Evolutionary conservation across 2,113 vertebrate species (phyloP).

Genomic region (Caranx ignobilis): DNA sequence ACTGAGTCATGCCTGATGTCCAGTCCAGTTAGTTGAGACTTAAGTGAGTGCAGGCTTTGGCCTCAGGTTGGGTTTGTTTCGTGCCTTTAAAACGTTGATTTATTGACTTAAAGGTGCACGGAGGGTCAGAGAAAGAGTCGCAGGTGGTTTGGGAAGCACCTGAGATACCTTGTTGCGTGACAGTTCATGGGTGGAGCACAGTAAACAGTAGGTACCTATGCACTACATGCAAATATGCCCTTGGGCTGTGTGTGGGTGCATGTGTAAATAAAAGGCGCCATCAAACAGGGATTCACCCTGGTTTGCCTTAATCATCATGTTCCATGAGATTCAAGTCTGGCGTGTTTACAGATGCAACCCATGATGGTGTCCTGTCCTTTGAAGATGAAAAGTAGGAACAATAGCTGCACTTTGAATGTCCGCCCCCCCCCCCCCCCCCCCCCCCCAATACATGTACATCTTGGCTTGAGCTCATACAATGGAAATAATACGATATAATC

Average conservation of each 20-base stretch:
- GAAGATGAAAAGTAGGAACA: neutral
- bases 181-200: conserved; percentile 53
- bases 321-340: neutral
- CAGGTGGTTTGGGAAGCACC: conserved; percentile 45
- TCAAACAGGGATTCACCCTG: conserved; percentile 7
- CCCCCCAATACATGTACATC: neutral
- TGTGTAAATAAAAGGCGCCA: conserved; percentile 41
- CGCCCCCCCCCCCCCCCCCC: too few relatives aligned
- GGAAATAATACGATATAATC: neutral
- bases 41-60: neutral
- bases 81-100: conserved; percentile 11
- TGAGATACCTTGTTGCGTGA: conserved; percentile 54
- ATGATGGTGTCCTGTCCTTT: neutral
- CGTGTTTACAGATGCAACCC: neutral
- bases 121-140: neutral
- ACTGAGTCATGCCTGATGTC: conserved; percentile 3
- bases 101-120: neutral
- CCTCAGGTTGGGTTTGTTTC: neutral
- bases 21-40: conserved; percentile 22
- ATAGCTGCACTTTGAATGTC: neutral
- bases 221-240: conserved; percentile 63
- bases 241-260: neutral
- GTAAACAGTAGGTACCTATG: conserved; percentile 39
- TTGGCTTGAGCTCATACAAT: neutral
- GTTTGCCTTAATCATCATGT: conserved; percentile 39